A percentile compares a stretch with the other conserved stretches of the same genome.
Evolutionary conservation across 2,888 invertebrate genomes (phyloP).

Genomic region (Proisotoma minuta): DNA sequence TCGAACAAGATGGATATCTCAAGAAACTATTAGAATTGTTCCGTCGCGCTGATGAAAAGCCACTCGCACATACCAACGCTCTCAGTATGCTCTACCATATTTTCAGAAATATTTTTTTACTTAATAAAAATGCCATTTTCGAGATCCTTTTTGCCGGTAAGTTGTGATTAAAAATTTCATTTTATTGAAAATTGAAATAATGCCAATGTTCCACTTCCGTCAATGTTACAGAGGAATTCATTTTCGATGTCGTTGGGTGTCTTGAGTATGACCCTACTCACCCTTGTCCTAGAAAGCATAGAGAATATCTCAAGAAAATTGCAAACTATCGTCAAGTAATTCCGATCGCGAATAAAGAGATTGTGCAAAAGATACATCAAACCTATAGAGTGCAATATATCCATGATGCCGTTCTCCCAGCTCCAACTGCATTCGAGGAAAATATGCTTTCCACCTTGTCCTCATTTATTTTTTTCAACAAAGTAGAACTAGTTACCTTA

Average conservation of each 20-base stretch:
- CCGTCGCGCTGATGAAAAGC: conserved; percentile 94
- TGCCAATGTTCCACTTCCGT: conserved; percentile 10
- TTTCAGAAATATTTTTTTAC: conserved; percentile 95
- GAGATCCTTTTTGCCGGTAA: conserved; percentile 90
- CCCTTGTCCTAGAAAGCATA: conserved; percentile 81
- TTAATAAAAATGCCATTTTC: conserved; percentile 94
- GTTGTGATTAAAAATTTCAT: conserved; percentile 17
- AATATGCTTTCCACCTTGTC: conserved; percentile 95
- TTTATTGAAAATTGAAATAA: neutral
- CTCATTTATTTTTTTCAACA: conserved; percentile 99
- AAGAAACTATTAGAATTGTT: conserved; percentile 90
- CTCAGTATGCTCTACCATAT: conserved; percentile 95
- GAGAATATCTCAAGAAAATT: conserved; percentile 89
- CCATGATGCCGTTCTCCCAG: conserved; percentile 96
- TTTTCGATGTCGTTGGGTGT: conserved; percentile 97
- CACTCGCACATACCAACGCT: conserved; percentile 88
- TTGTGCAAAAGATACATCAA: conserved; percentile 97
- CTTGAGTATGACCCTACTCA: conserved; percentile 91
- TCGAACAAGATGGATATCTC: conserved; percentile 93
- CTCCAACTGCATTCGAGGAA: conserved; percentile 93
- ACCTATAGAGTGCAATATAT: conserved; percentile 99
- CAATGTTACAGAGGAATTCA: conserved; percentile 66
- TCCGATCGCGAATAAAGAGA: conserved; percentile 89
- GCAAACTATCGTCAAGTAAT: conserved; percentile 90
- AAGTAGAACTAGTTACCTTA: conserved; percentile 97